These are phyloP conservation scores for Lutjanus campechanus DNA, from an alignment of 2,797 vertebrate species.

Conservation along the genomic window DNA sequence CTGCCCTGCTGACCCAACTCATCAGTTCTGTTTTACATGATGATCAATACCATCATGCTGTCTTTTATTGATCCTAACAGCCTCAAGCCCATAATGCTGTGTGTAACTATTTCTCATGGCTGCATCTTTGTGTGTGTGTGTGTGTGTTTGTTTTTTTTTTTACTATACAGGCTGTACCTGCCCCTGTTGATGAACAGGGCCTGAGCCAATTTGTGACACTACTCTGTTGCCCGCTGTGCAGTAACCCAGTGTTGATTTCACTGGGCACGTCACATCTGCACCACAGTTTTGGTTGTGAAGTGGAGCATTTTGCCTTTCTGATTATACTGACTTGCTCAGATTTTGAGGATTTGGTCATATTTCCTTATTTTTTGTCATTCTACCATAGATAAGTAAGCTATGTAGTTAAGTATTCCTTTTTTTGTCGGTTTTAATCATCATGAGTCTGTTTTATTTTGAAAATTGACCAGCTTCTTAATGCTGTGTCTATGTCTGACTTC, in stretches of 20 bases:
- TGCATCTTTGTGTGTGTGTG: neutral
- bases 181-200: neutral
- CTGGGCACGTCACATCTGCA: too few species aligned
- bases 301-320: too few species aligned
- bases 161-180: neutral
- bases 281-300: too few species aligned
- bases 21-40: constrained; percentile 25
- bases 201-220: neutral
- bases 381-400: too few species aligned
- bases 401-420: too few species aligned
- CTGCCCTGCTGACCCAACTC: constrained; percentile 6
- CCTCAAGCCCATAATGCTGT: neutral
- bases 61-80: constrained; percentile 18
- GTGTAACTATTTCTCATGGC: neutral
- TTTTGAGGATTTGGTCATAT: too few species aligned
- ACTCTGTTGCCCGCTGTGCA: neutral
- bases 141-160: neutral
- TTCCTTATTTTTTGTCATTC: too few species aligned
- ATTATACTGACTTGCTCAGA: too few species aligned
- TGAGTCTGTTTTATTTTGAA: too few species aligned
- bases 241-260: neutral
- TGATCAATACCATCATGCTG: neutral
- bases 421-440: too few species aligned
- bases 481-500: too few species aligned
- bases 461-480: too few species aligned